These are phyloP conservation scores for Helogale parvula DNA, from an alignment of 2,113 vertebrate species.

Conservation along the genomic window DNA sequence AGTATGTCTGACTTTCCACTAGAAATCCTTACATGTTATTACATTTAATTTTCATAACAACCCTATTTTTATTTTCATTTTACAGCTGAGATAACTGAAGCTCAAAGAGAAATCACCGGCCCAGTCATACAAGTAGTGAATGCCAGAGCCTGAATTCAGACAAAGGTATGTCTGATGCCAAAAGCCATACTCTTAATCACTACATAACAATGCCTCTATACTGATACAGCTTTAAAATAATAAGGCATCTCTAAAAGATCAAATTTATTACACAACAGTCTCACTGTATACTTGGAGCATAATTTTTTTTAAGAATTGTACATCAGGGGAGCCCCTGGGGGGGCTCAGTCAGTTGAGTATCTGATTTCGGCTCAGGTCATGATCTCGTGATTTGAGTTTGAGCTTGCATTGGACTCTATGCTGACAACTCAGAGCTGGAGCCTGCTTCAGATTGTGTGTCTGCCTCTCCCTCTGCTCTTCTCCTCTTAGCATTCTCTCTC, in stretches of 20 bases:
- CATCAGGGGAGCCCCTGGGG: too few species aligned
- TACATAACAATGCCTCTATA: neutral
- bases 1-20: neutral
- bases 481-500: too few species aligned
- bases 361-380: too few species aligned
- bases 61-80: slow-evolving; percentile 20
- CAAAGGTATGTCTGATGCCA: neutral
- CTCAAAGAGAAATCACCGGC: neutral
- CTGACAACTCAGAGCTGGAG: too few species aligned
- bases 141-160: neutral
- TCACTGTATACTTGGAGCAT: neutral
- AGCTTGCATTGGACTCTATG: too few species aligned
- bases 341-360: too few species aligned
- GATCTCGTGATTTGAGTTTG: too few species aligned
- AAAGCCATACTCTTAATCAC: neutral
- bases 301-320: neutral
- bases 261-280: neutral
- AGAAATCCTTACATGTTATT: neutral
- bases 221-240: slow-evolving; percentile 30
- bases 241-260: neutral
- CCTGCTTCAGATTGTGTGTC: too few species aligned
- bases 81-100: neutral
- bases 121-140: neutral
- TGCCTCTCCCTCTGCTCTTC: too few species aligned
- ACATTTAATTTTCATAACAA: neutral